These are phyloP conservation scores for Diloba caeruleocephala DNA, from an alignment of 2,888 invertebrate species.

Conservation along the genomic window DNA sequence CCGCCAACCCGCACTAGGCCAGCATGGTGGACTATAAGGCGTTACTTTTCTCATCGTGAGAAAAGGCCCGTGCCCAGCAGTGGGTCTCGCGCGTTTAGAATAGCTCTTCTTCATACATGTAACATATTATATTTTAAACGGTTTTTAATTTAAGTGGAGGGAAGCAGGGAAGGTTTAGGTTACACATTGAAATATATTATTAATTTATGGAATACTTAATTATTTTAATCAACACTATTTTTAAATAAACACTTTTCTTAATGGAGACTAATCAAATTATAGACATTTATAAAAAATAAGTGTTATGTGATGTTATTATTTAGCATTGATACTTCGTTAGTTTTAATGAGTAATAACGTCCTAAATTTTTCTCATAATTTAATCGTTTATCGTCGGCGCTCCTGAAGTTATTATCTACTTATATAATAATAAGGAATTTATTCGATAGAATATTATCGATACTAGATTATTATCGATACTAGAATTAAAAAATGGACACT, in stretches of 20 bases:
- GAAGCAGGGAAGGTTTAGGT: too few relatives aligned
- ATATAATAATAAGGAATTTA: conserved; percentile 34
- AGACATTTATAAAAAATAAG: too few relatives aligned
- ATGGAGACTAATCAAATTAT: too few relatives aligned
- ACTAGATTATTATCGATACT: conserved; percentile 51
- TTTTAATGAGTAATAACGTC: conserved; percentile 9
- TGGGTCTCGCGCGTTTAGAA: too few relatives aligned
- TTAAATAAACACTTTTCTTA: conserved; percentile 1
- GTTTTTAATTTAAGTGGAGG: too few relatives aligned
- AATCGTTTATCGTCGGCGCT: too few relatives aligned
- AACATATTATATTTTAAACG: too few relatives aligned
- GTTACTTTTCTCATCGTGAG: too few relatives aligned
- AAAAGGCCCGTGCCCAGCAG: too few relatives aligned
- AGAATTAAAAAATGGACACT: conserved; percentile 33
- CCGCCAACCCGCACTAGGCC: too few relatives aligned
- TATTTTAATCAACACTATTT: conserved; percentile 4
- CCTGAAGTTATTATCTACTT: conserved; percentile 18
- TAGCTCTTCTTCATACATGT: too few relatives aligned
- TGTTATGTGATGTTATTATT: conserved; percentile 15
- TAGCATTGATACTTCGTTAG: conserved; percentile 1
- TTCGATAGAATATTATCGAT: conserved; percentile 46
- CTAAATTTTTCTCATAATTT: conserved; percentile 35
- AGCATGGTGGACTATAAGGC: too few relatives aligned
- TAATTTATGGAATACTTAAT: background rate
- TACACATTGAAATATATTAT: conserved; percentile 16